Base-by-base conservation (phyloP, 2,888 invertebrate genomes). In the Podabrus alpinus region DNA sequence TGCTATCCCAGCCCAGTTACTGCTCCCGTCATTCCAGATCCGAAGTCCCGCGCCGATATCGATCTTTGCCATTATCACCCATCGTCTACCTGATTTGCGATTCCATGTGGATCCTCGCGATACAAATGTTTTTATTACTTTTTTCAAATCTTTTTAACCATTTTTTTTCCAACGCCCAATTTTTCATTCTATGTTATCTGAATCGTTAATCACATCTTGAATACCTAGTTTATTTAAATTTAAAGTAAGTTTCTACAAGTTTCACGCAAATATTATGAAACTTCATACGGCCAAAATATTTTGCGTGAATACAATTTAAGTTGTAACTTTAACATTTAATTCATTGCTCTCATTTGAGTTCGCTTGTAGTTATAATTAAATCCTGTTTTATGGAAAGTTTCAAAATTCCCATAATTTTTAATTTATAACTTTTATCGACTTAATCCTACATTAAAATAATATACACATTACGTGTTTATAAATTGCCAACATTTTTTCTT, bases 1-100 rank as follows among this genome's bases (percentile, higher is more conserved):
- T 85, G 81, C 84, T 83, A 84, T 84, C 72, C 83, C 83, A 83
- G 84, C 85, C 85, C 85, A 83, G 84, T 84, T 83, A 84, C 80
- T 72, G 77, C 81, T 78, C 80, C 79, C 77, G 77, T 77, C 80
- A 74, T 78, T 76, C 78, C 77, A 76, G 77, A 79, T 77, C 81
- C 77, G 73, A 75, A 77, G 79, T 81, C 78, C 80, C 77, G 76
- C 78, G 78, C 80, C 78, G 79, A 81, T 83, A 83, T 84, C 83
- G 83, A 82, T 82, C 81, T 81, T 77, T 73, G 69, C 77, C 78
- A 76, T 79, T 77, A 76, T 79, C 78, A 73, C 78, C 77, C 76
- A 75, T 77, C 73, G 76, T 78, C 74, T 77, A 81, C 81, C 81
- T 81, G 80, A 80, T 73, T 78, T 74, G 24, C 78, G 72, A 79